These are phyloP conservation scores for Chelonoidis abingdonii DNA, from an alignment of 2,113 vertebrate species.

Conservation along the genomic window DNA sequence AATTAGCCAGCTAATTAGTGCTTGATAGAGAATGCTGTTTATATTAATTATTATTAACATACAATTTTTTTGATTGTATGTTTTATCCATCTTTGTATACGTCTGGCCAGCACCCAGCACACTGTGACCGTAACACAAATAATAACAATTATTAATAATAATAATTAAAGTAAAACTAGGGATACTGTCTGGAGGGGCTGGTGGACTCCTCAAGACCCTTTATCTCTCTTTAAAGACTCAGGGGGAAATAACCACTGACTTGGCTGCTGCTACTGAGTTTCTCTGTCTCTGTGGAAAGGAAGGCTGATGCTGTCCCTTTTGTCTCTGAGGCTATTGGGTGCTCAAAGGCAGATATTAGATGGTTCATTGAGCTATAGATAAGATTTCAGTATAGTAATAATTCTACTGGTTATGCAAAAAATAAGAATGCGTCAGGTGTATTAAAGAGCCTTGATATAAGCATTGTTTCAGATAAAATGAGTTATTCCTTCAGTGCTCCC, in stretches of 20 bases:
- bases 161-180: neutral
- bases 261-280: neutral
- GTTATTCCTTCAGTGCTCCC: neutral
- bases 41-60: neutral
- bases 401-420: conserved; percentile 43
- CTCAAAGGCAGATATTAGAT: conserved; percentile 27
- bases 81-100: neutral
- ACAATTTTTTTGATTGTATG: neutral
- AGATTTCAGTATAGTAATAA: neutral
- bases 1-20: neutral
- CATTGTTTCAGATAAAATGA: neutral
- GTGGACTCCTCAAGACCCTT: neutral
- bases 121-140: neutral
- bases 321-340: conserved; percentile 31
- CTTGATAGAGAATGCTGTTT: neutral
- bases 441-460: conserved; percentile 29
- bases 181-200: neutral
- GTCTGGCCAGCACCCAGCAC: neutral
- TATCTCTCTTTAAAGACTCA: neutral
- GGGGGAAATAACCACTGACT: neutral
- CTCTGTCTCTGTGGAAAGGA: conserved; percentile 22
- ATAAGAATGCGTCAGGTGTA: conserved; percentile 35
- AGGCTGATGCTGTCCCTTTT: neutral
- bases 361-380: neutral
- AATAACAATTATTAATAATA: neutral